Evolutionary conservation across 2,888 invertebrate genomes (phyloP).

Genomic region (Podotricha telesiphe): DNA sequence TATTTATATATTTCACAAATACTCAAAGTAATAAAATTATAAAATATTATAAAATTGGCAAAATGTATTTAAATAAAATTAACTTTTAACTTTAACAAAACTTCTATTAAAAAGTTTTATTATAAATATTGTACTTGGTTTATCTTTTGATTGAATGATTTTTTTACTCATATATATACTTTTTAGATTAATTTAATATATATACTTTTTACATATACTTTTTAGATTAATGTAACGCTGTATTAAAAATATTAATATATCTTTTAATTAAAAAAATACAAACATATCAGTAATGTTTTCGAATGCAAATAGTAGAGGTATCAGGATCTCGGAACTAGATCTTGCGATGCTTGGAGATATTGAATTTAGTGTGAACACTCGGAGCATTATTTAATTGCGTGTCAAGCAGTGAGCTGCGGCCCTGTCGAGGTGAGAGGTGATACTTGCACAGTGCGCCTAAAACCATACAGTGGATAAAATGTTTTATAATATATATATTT

Average conservation of each 20-base stretch:
- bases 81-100: too few species aligned
- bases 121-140: too few species aligned
- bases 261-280: background rate
- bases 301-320: slow-evolving; percentile 33
- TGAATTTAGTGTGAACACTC: slow-evolving; percentile 80
- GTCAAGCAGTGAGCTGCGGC: slow-evolving; percentile 67
- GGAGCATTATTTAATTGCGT: slow-evolving; percentile 81
- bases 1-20: too few species aligned
- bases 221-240: too few species aligned
- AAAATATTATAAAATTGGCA: too few species aligned
- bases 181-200: too few species aligned
- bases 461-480: slow-evolving; percentile 12
- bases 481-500: slow-evolving; percentile 4
- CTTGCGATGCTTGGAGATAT: slow-evolving; percentile 62
- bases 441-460: slow-evolving; percentile 45
- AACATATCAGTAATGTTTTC: background rate
- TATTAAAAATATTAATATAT: background rate
- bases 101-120: too few species aligned
- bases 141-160: too few species aligned
- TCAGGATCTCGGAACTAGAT: slow-evolving; percentile 46
- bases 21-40: too few species aligned
- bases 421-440: slow-evolving; percentile 56
- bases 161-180: too few species aligned
- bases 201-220: too few species aligned
- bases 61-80: background rate